Percentiles rank a stretch among this genome's conserved stretches.
Evolutionary conservation across 2,113 vertebrate species (phyloP).

Genomic region (Nesogale talazaci): DNA sequence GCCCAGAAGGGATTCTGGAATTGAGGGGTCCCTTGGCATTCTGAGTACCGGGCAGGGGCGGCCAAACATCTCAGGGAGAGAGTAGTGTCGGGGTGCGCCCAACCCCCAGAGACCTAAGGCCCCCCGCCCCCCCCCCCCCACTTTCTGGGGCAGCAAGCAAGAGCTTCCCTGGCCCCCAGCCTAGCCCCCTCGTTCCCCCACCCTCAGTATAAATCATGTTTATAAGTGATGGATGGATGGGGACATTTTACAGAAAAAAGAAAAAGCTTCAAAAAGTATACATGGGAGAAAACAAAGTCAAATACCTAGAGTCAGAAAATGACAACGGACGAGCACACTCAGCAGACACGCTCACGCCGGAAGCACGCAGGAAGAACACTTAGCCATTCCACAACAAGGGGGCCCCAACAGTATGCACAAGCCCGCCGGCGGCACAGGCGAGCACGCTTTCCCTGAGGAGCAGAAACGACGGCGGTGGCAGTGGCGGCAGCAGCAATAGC

Average conservation of each 20-base stretch:
- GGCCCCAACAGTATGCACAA: too few relatives aligned
- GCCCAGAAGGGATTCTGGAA: neutral
- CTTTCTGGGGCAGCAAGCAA: slow-evolving; percentile 20
- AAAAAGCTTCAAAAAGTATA: slow-evolving; percentile 75
- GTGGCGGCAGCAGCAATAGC: too few relatives aligned
- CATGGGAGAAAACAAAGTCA: neutral
- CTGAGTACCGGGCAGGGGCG: slow-evolving; percentile 31
- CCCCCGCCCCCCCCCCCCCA: too few relatives aligned
- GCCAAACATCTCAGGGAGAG: slow-evolving; percentile 66
- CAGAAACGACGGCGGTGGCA: too few relatives aligned
- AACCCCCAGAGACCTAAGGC: neutral
- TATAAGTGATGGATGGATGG: slow-evolving; percentile 83
- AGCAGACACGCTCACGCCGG: too few relatives aligned
- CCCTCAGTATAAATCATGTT: slow-evolving; percentile 83
- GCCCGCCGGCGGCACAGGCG: too few relatives aligned
- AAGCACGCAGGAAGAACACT: too few relatives aligned
- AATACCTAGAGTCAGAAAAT: too few relatives aligned
- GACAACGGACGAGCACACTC: too few relatives aligned
- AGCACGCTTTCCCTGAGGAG: too few relatives aligned
- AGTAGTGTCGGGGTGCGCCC: slow-evolving; percentile 47
- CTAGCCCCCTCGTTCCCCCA: neutral
- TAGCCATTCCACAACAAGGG: too few relatives aligned
- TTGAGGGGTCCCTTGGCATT: neutral
- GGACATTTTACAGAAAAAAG: slow-evolving; percentile 82
- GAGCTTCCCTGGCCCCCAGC: slow-evolving; percentile 11